Percentiles rank a stretch among this genome's conserved stretches.
Evolutionary conservation across 2,113 vertebrate species (phyloP).

Genomic region (Acanthisitta chloris): DNA sequence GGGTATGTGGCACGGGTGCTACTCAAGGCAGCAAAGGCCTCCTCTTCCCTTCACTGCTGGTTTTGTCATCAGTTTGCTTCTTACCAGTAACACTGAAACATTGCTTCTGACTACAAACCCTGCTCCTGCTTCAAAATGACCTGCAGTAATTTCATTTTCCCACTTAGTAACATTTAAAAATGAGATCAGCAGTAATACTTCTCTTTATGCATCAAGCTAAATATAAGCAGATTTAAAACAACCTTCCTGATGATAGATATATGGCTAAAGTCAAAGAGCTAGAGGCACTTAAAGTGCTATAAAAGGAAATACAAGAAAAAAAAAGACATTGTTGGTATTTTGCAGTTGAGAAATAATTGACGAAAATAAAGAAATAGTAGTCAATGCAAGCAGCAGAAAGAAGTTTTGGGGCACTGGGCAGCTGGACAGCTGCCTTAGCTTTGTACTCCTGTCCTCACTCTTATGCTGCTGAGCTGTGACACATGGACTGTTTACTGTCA

Average conservation of each 20-base stretch:
- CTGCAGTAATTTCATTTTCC: slow-evolving; percentile 23
- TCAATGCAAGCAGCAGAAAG: not conserved
- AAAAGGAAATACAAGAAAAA: not conserved
- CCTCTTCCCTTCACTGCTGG: not conserved
- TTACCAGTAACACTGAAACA: not conserved
- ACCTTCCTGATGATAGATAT: not conserved
- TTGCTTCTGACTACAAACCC: not conserved
- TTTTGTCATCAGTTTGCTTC: not conserved
- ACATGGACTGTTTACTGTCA: not conserved
- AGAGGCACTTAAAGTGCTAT: not conserved
- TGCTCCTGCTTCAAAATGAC: not conserved
- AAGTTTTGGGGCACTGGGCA: not conserved
- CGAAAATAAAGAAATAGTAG: not conserved
- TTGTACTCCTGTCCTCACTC: not conserved
- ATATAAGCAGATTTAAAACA: slow-evolving; percentile 2
- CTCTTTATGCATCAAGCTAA: not conserved
- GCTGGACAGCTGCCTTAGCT: not conserved
- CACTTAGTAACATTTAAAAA: slow-evolving; percentile 23
- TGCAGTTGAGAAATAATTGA: not conserved
- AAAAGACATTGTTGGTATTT: not conserved
- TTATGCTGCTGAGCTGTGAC: not conserved
- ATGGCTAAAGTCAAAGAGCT: slow-evolving; percentile 1
- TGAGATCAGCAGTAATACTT: slow-evolving; percentile 23
- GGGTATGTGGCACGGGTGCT: not conserved
- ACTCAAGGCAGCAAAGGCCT: not conserved